phyloP scores from a whole-genome alignment of 2,888 invertebrate genomes.

The Leptopterna dolabrata region DNA sequence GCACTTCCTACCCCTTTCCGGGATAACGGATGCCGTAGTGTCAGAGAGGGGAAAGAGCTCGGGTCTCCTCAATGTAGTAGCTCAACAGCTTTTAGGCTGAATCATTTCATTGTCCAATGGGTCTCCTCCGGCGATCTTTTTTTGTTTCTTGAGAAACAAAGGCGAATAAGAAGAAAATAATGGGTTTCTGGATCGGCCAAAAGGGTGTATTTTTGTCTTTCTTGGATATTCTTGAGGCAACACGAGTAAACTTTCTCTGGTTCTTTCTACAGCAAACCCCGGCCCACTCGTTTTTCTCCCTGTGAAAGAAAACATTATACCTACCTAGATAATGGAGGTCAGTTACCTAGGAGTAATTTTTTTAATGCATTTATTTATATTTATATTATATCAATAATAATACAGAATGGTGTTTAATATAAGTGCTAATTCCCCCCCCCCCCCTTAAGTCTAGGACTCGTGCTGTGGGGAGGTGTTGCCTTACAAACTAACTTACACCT shows the following conservation, averaged over 20 bases:
- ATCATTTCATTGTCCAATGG: constrained; percentile 20
- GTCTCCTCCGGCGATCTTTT: not conserved
- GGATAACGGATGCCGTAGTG: constrained; percentile 9
- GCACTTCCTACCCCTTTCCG: not conserved
- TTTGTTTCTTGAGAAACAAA: constrained; percentile 10
- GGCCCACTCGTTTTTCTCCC: too few relatives aligned
- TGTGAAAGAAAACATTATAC: too few relatives aligned
- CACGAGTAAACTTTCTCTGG: not conserved
- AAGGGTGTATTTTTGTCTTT: not conserved
- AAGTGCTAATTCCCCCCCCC: too few relatives aligned
- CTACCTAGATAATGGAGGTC: too few relatives aligned
- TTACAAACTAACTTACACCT: too few relatives aligned
- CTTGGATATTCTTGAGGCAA: not conserved
- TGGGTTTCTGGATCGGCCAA: not conserved
- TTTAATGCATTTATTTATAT: too few relatives aligned
- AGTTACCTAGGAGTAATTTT: too few relatives aligned
- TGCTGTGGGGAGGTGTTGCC: too few relatives aligned
- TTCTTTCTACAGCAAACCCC: not conserved
- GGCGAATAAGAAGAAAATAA: constrained; percentile 3
- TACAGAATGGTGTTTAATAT: too few relatives aligned
- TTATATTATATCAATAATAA: too few relatives aligned
- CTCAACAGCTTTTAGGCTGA: constrained; percentile 48
- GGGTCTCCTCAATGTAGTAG: constrained; percentile 26
- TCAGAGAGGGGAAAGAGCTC: not conserved
- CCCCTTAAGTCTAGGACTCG: too few relatives aligned